Percentiles rank a stretch among this genome's conserved stretches.
phyloP scores from a whole-genome alignment of 2,797 vertebrate genomes.

The Lithobates pipiens region DNA sequence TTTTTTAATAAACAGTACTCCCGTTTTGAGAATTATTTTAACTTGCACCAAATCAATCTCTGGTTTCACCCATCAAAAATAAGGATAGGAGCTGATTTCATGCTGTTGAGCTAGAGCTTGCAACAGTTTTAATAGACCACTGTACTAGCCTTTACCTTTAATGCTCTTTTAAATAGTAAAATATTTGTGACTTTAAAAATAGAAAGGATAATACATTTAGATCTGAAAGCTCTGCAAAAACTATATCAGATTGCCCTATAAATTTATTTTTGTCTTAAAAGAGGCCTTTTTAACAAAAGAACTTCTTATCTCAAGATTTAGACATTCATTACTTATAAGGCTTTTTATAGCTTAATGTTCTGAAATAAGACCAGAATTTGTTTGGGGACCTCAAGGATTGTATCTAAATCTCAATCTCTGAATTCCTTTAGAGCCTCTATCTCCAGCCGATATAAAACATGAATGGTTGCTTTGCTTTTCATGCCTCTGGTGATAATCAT shows the following conservation, averaged over 20 bases:
- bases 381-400: conserved; percentile 22
- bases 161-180: background rate
- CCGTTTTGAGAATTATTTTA: no score
- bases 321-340: conserved; percentile 45
- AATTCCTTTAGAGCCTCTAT: conserved; percentile 36
- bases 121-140: background rate
- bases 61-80: no score
- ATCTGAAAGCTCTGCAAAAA: background rate
- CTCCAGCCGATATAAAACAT: conserved; percentile 37
- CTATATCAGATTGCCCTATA: conserved; percentile 9
- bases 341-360: conserved; percentile 45
- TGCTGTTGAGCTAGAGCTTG: no score
- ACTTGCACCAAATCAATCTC: no score
- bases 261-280: conserved; percentile 9
- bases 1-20: no score
- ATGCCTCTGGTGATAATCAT: conserved; percentile 31
- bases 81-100: no score
- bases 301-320: conserved; percentile 37
- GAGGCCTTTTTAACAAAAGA: conserved; percentile 31
- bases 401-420: conserved; percentile 48
- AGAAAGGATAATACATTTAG: background rate
- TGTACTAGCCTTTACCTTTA: background rate
- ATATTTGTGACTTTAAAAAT: background rate
- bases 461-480: conserved; percentile 24
- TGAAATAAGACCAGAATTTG: conserved; percentile 36